phyloP scores from a whole-genome alignment of 92 coral and sea anemone genomes.

The Pocillopora grandis region DNA sequence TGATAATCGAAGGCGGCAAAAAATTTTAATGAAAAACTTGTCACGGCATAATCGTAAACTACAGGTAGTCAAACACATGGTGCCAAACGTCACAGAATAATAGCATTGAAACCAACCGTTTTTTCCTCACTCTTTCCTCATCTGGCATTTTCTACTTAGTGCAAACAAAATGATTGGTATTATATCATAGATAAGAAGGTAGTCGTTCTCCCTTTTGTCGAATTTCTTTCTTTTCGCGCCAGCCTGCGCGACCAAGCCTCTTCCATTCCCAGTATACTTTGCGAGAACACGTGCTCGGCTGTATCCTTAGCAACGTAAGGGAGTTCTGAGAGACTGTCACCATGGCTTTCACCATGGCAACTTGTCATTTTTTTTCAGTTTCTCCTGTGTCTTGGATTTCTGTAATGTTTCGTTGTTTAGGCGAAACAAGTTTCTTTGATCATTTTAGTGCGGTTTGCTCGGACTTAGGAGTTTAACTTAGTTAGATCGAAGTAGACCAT shows the following conservation, averaged over 20 bases:
- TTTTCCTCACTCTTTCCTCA: conserved; percentile 30
- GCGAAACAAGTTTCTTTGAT: too few species aligned
- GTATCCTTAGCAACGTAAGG: neutral
- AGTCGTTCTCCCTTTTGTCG: neutral
- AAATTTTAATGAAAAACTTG: conserved; percentile 17
- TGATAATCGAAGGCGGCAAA: neutral
- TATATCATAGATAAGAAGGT: neutral
- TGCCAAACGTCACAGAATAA: neutral
- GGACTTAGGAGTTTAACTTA: too few species aligned
- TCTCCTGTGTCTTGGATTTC: too few species aligned
- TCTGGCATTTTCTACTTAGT: conserved; percentile 24
- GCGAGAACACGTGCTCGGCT: neutral
- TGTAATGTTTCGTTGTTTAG: too few species aligned
- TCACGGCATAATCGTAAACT: neutral
- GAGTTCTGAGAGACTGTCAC: conserved; percentile 5
- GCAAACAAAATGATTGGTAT: conserved; percentile 12
- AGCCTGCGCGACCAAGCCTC: conserved; percentile 43
- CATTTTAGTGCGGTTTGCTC: too few species aligned
- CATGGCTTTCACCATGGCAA: neutral
- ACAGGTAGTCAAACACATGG: neutral
- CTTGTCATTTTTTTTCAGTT: too few species aligned
- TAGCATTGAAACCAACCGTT: conserved; percentile 51
- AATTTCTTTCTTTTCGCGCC: conserved; percentile 43
- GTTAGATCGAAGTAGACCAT: too few species aligned
- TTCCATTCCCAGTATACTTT: conserved; percentile 16